phyloP scores from a whole-genome alignment of 2,797 vertebrate genomes.

The Sphenopsis melanotis region DNA sequence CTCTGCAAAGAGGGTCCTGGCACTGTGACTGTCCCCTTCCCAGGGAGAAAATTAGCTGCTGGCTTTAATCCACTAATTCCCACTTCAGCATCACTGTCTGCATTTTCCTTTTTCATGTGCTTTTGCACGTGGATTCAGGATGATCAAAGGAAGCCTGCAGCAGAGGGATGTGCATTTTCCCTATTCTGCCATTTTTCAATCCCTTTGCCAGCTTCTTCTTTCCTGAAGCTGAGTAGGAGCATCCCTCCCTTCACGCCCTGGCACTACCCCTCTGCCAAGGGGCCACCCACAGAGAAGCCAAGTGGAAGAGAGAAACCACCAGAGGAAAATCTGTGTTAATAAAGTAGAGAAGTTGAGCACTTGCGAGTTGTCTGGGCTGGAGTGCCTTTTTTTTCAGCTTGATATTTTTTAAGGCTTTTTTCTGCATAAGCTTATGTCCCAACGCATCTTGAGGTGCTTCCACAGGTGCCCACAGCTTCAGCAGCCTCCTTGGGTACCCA shows the following conservation, averaged over 20 bases:
- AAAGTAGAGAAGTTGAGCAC: neutral
- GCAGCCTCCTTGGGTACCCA: fast-evolving
- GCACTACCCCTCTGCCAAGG: neutral
- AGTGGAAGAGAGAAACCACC: neutral
- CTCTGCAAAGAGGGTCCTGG: neutral
- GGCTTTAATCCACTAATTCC: neutral
- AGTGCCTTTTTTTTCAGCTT: neutral
- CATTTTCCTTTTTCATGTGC: neutral
- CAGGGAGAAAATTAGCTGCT: neutral
- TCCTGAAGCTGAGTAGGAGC: neutral
- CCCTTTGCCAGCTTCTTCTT: neutral
- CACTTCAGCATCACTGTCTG: neutral
- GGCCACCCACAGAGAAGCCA: neutral
- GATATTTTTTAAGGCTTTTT: neutral
- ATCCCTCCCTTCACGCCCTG: fast-evolving
- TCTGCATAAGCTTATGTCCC: neutral
- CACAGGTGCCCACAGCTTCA: neutral
- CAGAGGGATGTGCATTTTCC: neutral
- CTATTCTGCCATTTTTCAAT: neutral
- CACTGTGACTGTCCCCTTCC: neutral
- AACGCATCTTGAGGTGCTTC: fast-evolving
- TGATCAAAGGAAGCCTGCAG: neutral
- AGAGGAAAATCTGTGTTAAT: neutral
- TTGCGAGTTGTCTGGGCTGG: neutral
- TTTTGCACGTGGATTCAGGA: neutral